Evolutionary conservation across 2,113 vertebrate genomes (phyloP).

Genomic region (Micromys minutus): DNA sequence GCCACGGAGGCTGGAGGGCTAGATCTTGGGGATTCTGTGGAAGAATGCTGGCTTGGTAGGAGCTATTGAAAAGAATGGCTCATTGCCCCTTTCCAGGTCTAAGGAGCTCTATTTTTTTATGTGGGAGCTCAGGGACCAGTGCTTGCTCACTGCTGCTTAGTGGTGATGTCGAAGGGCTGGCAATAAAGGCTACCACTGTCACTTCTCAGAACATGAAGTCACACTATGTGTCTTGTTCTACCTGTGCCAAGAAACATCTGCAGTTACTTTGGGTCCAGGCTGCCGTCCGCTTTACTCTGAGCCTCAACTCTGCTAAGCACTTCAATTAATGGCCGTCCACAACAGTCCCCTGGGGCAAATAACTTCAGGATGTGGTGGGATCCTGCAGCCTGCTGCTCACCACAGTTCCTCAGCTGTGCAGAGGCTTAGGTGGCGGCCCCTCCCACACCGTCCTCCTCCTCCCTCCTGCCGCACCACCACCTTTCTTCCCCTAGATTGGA

Average conservation of each 20-base stretch:
- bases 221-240: not conserved
- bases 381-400: too few relatives aligned
- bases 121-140: too few relatives aligned
- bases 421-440: fast-evolving
- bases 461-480: not conserved
- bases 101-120: not conserved
- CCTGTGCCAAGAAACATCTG: not conserved
- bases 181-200: fast-evolving
- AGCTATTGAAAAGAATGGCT: not conserved
- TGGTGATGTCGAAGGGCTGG: not conserved
- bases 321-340: not conserved
- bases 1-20: not conserved
- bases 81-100: not conserved
- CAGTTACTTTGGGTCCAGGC: not conserved
- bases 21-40: not conserved
- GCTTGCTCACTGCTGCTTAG: too few relatives aligned
- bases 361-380: not conserved
- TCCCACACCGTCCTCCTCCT: not conserved
- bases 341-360: not conserved
- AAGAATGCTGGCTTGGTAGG: too few relatives aligned
- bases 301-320: not conserved
- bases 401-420: not conserved
- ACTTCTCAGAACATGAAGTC: not conserved
- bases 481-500: not conserved
- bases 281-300: not conserved